Conservation (phyloP, 1,140 invertebrate species). For the Leptinotarsa defecta region DNA sequence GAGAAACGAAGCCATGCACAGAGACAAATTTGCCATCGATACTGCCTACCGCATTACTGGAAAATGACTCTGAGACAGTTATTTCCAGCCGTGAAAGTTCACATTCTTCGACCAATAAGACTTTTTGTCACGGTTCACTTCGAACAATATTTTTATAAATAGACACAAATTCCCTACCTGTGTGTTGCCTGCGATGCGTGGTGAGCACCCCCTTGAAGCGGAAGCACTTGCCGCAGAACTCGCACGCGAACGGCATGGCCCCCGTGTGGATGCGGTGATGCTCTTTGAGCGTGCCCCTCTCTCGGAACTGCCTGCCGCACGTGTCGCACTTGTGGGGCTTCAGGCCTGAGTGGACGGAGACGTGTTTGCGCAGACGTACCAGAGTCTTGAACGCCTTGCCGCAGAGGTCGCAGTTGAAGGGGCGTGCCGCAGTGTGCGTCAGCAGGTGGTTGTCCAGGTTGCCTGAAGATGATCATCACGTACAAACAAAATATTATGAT, state of each 20-base stretch:
- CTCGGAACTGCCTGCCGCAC: conserved; percentile 73
- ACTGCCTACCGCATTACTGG: no score
- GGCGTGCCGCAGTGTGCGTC: conserved; percentile 60
- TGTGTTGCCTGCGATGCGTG: conserved; percentile 69
- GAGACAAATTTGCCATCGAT: no score
- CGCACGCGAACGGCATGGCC: conserved; percentile 78
- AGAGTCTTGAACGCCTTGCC: conserved; percentile 60
- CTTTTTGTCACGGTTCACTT: not conserved
- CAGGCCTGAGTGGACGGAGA: conserved; percentile 57
- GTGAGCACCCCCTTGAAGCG: conserved; percentile 71
- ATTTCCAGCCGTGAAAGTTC: no score
- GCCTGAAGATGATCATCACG: conserved; percentile 41
- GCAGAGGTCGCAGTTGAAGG: conserved; percentile 58
- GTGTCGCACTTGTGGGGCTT: conserved; percentile 77
- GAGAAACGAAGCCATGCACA: no score
- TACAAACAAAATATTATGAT: no score
- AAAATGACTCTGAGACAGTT: no score
- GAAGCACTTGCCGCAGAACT: conserved; percentile 73
- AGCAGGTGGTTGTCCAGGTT: conserved; percentile 65
- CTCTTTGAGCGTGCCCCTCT: conserved; percentile 65
- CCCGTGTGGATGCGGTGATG: conserved; percentile 79
- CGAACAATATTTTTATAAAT: not conserved
- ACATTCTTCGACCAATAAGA: no score
- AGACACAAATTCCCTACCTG: conserved; percentile 46
- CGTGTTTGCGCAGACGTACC: conserved; percentile 46